Evolutionary conservation across 2,888 invertebrate genomes (phyloP).

Genomic region (Pyrrhosoma nymphula): DNA sequence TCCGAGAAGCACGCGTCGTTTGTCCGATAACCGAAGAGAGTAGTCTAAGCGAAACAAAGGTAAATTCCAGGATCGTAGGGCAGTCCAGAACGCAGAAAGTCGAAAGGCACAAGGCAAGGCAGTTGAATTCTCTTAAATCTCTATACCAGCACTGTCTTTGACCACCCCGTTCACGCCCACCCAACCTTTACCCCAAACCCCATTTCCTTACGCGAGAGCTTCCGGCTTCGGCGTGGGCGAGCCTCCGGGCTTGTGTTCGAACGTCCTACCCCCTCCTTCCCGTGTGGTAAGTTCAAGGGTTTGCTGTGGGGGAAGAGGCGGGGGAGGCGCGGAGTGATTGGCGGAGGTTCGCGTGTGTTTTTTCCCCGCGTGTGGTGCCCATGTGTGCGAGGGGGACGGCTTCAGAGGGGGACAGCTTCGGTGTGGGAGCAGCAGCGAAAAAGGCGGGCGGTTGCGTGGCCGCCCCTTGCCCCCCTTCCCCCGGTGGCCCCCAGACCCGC

Average conservation of each 20-base stretch:
- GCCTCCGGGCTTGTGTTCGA: neutral
- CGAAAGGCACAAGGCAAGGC: too few relatives aligned
- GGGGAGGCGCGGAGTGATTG: constrained; percentile 1
- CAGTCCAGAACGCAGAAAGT: too few relatives aligned
- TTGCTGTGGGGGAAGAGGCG: neutral
- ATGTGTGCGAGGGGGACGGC: neutral
- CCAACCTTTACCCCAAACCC: neutral
- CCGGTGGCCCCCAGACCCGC: neutral
- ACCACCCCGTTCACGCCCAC: neutral
- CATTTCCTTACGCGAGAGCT: neutral
- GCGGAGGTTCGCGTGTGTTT: constrained; percentile 26
- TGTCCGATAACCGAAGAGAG: too few relatives aligned
- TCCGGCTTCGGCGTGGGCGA: neutral
- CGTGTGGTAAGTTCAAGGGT: neutral
- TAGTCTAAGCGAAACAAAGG: too few relatives aligned
- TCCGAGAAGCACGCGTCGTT: too few relatives aligned
- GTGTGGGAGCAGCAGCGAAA: neutral
- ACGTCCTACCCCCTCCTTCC: neutral
- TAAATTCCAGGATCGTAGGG: too few relatives aligned
- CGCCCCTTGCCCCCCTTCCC: neutral
- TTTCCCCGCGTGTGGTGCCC: neutral
- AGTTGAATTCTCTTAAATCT: too few relatives aligned
- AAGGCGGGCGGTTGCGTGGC: neutral
- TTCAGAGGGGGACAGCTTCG: neutral
- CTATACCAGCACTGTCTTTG: neutral